A percentile compares a stretch with the other conserved stretches of the same genome.
phyloP scores from a whole-genome alignment of 2,113 vertebrate species.

The Sinocyclocheilus rhinocerous region DNA sequence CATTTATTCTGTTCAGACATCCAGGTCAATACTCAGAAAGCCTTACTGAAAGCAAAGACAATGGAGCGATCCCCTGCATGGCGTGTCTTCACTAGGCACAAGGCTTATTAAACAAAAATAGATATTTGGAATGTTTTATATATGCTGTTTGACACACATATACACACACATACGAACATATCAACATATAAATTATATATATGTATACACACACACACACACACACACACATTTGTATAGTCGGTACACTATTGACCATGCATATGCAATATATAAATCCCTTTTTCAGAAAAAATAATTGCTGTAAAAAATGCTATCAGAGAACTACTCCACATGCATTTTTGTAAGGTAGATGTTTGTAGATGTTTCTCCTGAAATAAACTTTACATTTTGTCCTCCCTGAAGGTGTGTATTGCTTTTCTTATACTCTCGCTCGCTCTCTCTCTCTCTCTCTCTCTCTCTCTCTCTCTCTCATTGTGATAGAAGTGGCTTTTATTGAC shows the following conservation, averaged over 20 bases:
- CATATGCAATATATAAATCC: not conserved
- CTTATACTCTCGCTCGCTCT: not conserved
- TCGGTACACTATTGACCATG: not conserved
- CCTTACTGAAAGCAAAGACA: conserved; percentile 64
- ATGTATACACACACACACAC: not conserved
- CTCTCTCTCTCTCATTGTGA: not conserved
- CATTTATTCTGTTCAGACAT: conserved; percentile 79
- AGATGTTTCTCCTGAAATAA: not conserved
- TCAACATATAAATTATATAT: too few relatives aligned
- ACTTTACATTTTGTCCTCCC: not conserved
- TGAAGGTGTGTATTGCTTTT: not conserved
- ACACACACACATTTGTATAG: not conserved
- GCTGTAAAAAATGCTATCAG: too few relatives aligned
- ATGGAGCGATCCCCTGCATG: conserved; percentile 46
- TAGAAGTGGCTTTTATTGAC: not conserved
- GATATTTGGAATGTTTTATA: not conserved
- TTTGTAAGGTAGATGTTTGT: not conserved
- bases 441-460: not conserved
- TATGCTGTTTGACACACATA: not conserved
- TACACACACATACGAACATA: not conserved
- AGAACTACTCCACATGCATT: not conserved
- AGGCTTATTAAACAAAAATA: not conserved
- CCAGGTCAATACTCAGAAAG: conserved; percentile 75
- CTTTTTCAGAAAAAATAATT: not conserved
- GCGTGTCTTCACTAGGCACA: not conserved